A percentile compares a stretch with the other conserved stretches of the same genome.
Evolutionary conservation across 2,113 vertebrate species (phyloP).

Genomic region (Caretta caretta): DNA sequence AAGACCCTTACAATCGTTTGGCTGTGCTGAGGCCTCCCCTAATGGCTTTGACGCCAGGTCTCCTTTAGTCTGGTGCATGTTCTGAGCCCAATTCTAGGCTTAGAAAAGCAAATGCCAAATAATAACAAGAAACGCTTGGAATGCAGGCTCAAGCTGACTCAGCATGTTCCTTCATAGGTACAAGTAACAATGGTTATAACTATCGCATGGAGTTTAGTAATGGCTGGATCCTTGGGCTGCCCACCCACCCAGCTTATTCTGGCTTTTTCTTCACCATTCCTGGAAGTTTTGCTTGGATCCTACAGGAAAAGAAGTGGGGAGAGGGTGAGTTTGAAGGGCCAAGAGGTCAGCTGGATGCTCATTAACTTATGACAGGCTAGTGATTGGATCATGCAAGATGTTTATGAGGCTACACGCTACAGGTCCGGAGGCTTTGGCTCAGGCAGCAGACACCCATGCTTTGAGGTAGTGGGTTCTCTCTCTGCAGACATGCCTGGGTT

Average conservation of each 20-base stretch:
- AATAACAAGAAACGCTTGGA: slow-evolving; percentile 54
- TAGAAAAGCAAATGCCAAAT: slow-evolving; percentile 53
- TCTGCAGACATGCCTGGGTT: not conserved
- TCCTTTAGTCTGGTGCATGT: slow-evolving; percentile 49
- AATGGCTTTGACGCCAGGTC: slow-evolving; percentile 7
- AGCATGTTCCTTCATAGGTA: slow-evolving; percentile 64
- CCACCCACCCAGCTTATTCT: slow-evolving; percentile 79
- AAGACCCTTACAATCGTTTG: not conserved
- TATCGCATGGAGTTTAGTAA: slow-evolving; percentile 64
- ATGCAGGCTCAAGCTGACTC: slow-evolving; percentile 68
- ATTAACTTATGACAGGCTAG: not conserved
- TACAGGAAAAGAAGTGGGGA: slow-evolving; percentile 37
- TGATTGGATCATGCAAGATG: not conserved
- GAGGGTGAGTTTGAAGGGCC: too few species aligned
- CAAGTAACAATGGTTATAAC: slow-evolving; percentile 55
- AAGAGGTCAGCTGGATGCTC: not conserved
- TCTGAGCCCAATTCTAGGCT: slow-evolving; percentile 55
- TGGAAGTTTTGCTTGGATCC: slow-evolving; percentile 92
- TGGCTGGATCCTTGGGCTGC: slow-evolving; percentile 9
- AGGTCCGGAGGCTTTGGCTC: not conserved
- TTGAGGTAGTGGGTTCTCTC: not conserved
- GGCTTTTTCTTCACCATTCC: slow-evolving; percentile 87
- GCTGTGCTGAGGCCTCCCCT: not conserved
- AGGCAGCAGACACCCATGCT: not conserved
- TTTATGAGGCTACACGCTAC: not conserved